phyloP scores from a whole-genome alignment of 2,797 vertebrate genomes.

The Ptychobarbus kaznakovi region DNA sequence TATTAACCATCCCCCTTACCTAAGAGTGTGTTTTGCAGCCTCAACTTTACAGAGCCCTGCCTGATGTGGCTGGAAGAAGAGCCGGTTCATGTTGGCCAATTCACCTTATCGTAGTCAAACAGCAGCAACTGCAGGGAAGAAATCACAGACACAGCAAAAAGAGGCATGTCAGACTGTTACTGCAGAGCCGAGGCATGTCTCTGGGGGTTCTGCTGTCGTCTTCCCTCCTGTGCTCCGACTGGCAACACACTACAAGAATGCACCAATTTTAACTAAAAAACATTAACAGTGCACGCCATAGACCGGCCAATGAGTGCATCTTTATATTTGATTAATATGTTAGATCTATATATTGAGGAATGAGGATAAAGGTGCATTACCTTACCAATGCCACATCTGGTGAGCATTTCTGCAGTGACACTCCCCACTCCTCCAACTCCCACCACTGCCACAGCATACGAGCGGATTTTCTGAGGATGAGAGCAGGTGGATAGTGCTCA shows the following conservation, averaged over 20 bases:
- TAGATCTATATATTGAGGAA: neutral
- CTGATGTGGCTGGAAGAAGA: conserved; percentile 99
- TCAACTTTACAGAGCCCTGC: conserved; percentile 97
- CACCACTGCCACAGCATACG: conserved; percentile 90
- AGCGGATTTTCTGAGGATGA: conserved; percentile 89
- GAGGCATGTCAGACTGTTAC: conserved; percentile 2
- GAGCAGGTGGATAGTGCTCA: neutral
- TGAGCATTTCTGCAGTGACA: conserved; percentile 98
- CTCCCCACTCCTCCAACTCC: conserved; percentile 97
- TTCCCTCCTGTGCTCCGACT: neutral
- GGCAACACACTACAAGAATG: conserved; percentile 1
- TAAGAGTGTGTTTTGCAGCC: conserved; percentile 94
- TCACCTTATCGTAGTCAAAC: conserved; percentile 98
- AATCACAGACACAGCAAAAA: conserved; percentile 39
- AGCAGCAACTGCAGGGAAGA: conserved; percentile 85
- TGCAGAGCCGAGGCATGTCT: conserved; percentile 37
- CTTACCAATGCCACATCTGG: conserved; percentile 99
- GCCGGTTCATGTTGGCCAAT: conserved; percentile 98
- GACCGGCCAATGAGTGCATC: neutral
- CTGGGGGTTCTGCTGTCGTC: conserved; percentile 25
- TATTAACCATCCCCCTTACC: conserved; percentile 73
- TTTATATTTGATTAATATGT: neutral
- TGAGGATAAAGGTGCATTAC: conserved; percentile 80
- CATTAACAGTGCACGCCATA: neutral
- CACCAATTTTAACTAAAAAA: neutral